Base-by-base conservation (phyloP, 2,113 vertebrate genomes). In the Calidris pygmaea region DNA sequence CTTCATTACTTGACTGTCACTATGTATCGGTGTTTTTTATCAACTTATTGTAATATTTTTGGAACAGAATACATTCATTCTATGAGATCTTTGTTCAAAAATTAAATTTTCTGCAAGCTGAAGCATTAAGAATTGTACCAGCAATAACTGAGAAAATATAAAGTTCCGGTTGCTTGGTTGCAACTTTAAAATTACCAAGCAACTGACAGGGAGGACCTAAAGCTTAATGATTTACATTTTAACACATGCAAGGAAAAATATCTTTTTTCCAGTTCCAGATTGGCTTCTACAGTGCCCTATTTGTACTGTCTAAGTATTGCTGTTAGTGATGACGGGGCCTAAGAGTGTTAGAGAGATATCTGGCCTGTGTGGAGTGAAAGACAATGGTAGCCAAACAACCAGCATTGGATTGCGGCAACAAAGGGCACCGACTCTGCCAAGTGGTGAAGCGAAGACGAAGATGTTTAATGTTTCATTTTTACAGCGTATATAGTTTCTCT, bases 361-460 rank as follows among this genome's bases (percentile, higher is more conserved):
- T 37, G 58, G 27, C 15, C n/a, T 45, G 3, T 43, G 26, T 77
- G 16, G 10, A 71, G 6, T 48, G 24, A 66, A 45, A 72, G 20
- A 11, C 0, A 56, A 29, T 0, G 0, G 26, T 0, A 50, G 24
- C 4, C 39, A 65, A 90, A 83, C 7, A 79, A 45, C 3, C 7
- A 39, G 4, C 29, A 65, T 47, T 73, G 3, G 22, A 55, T 41
- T 39, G 37, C 37, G 37, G 37, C 37, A 39, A 39, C 37, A 39
- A 39, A 39, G 37, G 37, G 37, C 37, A 39, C 37, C 37, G 37
- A 39, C 37, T 39, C 37, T 10, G 37, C 37, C 10, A 39, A 39
- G 37, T 39, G 37, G 10, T 39, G 37, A 39, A 39, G 37, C 37
- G 37, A 39, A 39, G 37, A 39, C 10, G 37, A 39, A 39, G 37